A percentile compares a stretch with the other conserved stretches of the same genome.
phyloP scores from a whole-genome alignment of 2,888 invertebrate genomes.

The Sabellastarte sp. region DNA sequence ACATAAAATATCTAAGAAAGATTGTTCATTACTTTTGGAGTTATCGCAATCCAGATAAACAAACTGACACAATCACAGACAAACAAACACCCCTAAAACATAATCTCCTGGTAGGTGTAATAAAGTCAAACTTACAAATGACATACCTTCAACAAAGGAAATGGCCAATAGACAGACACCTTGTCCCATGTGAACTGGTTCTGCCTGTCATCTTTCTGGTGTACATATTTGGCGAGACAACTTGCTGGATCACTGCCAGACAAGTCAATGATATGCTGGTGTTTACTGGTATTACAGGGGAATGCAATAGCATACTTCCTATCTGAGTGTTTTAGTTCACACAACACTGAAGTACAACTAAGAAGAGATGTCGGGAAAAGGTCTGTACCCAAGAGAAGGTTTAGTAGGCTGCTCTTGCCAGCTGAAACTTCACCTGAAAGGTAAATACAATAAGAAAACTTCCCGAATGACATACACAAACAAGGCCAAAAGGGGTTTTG shows the following conservation, averaged over 20 bases:
- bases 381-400: slow-evolving; percentile 38
- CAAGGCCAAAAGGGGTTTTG: too few species aligned
- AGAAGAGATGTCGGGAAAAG: slow-evolving; percentile 40
- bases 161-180: slow-evolving; percentile 10
- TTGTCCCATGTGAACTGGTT: slow-evolving; percentile 2
- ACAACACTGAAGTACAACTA: slow-evolving; percentile 38
- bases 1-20: too few species aligned
- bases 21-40: too few species aligned
- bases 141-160: slow-evolving; percentile 10
- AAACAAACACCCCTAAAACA: too few species aligned
- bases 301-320: slow-evolving; percentile 13
- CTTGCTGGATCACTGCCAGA: slow-evolving; percentile 1
- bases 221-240: slow-evolving; percentile 17
- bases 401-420: slow-evolving; percentile 47
- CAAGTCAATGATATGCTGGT: slow-evolving; percentile 8
- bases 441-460: too few species aligned
- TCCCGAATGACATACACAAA: too few species aligned
- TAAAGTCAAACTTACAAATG: too few species aligned
- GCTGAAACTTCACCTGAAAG: slow-evolving; percentile 48
- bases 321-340: slow-evolving; percentile 33
- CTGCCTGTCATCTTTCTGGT: slow-evolving; percentile 19
- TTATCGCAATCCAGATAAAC: too few species aligned
- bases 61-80: too few species aligned
- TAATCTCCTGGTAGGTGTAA: too few species aligned
- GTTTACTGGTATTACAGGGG: slow-evolving; percentile 5